Conservation (phyloP, 1,140 invertebrate genomes). For the Hycleus phaleratus region DNA sequence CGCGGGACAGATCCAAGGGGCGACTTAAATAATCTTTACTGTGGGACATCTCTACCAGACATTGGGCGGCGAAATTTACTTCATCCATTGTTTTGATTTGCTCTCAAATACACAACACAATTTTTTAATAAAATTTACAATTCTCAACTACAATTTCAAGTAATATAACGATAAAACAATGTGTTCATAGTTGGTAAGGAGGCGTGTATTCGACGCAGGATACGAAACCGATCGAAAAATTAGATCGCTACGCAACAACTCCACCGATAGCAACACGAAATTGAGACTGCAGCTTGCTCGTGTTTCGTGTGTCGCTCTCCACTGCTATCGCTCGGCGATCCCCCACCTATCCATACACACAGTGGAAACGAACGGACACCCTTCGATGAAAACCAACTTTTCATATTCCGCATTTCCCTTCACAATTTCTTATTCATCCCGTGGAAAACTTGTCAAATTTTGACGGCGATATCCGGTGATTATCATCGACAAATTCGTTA, state of each 20-base stretch:
- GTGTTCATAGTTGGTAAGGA: slow-evolving; percentile 13
- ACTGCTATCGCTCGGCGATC: background rate
- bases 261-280: background rate
- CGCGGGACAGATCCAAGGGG: slow-evolving; percentile 34
- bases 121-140: too few species aligned
- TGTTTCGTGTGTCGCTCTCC: background rate
- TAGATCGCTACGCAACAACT: background rate
- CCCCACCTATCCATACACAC: background rate
- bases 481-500: too few species aligned
- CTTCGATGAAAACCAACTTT: too few species aligned
- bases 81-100: slow-evolving; percentile 37
- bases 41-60: slow-evolving; percentile 51
- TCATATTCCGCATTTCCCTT: background rate
- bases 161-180: too few species aligned
- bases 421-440: background rate
- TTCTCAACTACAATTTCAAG: too few species aligned
- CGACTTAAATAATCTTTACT: slow-evolving; percentile 33
- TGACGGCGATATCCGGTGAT: too few species aligned
- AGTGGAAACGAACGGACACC: too few species aligned
- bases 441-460: too few species aligned
- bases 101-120: too few species aligned
- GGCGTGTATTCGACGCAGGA: slow-evolving; percentile 4
- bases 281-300: too few species aligned
- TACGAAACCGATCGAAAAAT: too few species aligned
- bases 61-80: slow-evolving; percentile 52